phyloP scores from a whole-genome alignment of 2,113 vertebrate genomes.

The Psilopsiagon aymara region DNA sequence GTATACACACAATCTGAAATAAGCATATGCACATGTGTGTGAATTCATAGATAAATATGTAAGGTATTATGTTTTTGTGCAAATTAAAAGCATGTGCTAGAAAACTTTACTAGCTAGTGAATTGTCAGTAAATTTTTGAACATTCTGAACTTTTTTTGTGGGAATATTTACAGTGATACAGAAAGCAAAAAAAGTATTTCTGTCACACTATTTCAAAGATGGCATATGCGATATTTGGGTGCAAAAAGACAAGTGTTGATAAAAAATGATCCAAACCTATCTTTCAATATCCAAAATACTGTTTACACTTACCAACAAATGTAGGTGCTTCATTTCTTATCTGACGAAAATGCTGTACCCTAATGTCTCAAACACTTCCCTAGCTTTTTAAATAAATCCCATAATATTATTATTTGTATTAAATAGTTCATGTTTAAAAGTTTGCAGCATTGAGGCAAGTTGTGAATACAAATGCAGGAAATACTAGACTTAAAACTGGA shows the following conservation, averaged over 20 bases:
- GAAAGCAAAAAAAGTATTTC: neutral
- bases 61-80: neutral
- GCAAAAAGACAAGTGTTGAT: neutral
- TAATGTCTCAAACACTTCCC: neutral
- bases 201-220: neutral
- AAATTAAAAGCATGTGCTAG: neutral
- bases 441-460: neutral
- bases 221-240: neutral
- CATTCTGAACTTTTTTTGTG: neutral
- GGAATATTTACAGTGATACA: neutral
- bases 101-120: neutral
- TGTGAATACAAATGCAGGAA: neutral
- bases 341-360: neutral
- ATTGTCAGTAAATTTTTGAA: neutral
- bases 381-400: neutral
- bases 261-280: neutral
- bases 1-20: neutral
- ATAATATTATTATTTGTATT: neutral
- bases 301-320: neutral
- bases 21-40: neutral
- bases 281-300: neutral
- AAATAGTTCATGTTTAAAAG: neutral
- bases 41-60: neutral
- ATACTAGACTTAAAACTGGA: neutral
- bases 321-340: neutral